phyloP scores from a whole-genome alignment of 1,140 invertebrate species.

The Macrocentrus cingulum region DNA sequence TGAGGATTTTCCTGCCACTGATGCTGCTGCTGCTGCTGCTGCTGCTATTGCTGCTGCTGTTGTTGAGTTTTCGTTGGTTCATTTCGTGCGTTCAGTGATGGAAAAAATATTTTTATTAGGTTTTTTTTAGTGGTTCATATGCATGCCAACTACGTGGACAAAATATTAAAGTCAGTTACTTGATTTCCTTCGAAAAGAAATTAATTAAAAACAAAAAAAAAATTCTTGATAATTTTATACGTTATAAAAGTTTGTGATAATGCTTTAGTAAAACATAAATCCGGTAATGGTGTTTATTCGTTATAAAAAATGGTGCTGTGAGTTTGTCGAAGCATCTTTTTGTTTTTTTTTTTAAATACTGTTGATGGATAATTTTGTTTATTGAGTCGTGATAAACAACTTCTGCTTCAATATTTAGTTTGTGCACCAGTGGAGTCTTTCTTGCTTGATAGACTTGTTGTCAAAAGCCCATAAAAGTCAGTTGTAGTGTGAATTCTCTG shows the following conservation, averaged over 20 bases:
- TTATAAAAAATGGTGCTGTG: background rate
- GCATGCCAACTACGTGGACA: too few species aligned
- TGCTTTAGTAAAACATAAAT: background rate
- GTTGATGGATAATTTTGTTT: background rate
- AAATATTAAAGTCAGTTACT: background rate
- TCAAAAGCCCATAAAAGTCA: too few species aligned
- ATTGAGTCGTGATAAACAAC: background rate
- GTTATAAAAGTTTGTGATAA: background rate
- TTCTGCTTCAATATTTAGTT: background rate
- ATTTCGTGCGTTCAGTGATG: background rate
- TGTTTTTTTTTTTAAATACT: background rate
- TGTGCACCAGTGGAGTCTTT: slow-evolving; percentile 5
- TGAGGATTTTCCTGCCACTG: background rate
- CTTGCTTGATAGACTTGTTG: too few species aligned
- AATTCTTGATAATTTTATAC: background rate
- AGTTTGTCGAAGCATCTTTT: background rate
- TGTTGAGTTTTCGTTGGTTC: background rate
- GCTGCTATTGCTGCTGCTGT: background rate
- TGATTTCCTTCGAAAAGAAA: too few species aligned
- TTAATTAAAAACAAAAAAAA: background rate
- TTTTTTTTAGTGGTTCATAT: too few species aligned
- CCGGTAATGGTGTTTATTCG: background rate
- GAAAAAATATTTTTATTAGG: too few species aligned
- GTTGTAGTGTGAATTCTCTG: too few species aligned
- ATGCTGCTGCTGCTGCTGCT: background rate